A percentile compares a stretch with the other conserved stretches of the same genome.
These are phyloP conservation scores for Luidia sarsii DNA, from an alignment of 53 echinoderm and acorn worm species.

Conservation along the genomic window DNA sequence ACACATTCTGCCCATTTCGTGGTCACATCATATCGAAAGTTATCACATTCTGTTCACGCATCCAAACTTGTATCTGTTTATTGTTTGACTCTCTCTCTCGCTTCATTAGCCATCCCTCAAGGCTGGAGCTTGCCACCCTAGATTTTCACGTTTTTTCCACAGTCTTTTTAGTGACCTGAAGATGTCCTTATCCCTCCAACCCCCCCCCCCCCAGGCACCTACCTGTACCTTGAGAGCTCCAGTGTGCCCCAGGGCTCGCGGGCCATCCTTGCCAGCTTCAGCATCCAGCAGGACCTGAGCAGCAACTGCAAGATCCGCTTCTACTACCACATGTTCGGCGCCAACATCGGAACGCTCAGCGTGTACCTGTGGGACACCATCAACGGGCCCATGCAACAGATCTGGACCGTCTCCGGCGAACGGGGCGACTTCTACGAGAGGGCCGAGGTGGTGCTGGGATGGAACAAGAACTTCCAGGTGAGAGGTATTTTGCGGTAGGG, in stretches of 20 bases:
- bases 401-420: constrained; percentile 54
- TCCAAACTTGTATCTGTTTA: too few relatives aligned
- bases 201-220: constrained; percentile 57
- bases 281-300: constrained; percentile 28
- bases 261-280: constrained; percentile 76
- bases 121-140: too few relatives aligned
- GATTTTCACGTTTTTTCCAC: too few relatives aligned
- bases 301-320: constrained; percentile 72
- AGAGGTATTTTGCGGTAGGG: too few relatives aligned
- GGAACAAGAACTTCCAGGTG: constrained; percentile 74
- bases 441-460: constrained; percentile 58
- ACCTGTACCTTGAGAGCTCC: constrained; percentile 76
- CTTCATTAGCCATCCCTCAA: too few relatives aligned
- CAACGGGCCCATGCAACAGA: constrained; percentile 65
- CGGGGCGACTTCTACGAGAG: constrained; percentile 78
- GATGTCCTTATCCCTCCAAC: not conserved
- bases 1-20: too few relatives aligned
- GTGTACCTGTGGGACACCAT: constrained; percentile 71
- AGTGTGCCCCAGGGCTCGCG: constrained; percentile 64
- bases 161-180: too few relatives aligned
- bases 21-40: too few relatives aligned
- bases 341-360: constrained; percentile 66
- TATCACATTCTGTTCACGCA: too few relatives aligned
- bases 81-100: too few relatives aligned
- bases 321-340: constrained; percentile 95